Evolutionary conservation across 2,113 vertebrate genomes (phyloP), one percentile per base, ranked within the genome.

Genomic region (Prunella fulvescens): DNA sequence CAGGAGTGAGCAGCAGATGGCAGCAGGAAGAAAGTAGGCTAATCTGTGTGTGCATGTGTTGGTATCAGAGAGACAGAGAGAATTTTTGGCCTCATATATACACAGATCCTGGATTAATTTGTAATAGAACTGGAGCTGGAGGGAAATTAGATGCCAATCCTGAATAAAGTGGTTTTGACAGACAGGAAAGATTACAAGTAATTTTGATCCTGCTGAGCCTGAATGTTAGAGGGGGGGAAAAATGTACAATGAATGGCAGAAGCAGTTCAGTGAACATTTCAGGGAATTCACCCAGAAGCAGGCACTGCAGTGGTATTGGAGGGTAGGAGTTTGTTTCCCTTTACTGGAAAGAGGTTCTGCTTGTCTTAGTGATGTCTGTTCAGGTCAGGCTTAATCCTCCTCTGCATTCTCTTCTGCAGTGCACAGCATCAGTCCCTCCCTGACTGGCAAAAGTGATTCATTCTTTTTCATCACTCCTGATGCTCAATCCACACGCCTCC

Each of bases 161-260:
- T 95, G 90, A 96, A 95, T 86, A 86, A 96, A 97, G 76, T 90
- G 84, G 74, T 95, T 97, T 93, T 96, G 95, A 97, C 92, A 96
- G 91, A 86, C 92, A 97, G 85, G 80, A 89, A 95, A 95, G 94
- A 96, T 97, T 97, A 96, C 45, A 92, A 94, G 78, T 86, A 19
- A 92, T 93, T 97, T 94, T 88, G 88, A 88, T 94, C 85, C 89
- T 93, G 66, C 64, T 72, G 73, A 96, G 91, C 80, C 71, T 91
- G 92, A 96, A 93, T 95, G 57, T 25, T 64, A 90, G 26, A 90
- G 33, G 22, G 54, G 19, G 12, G 1, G 25, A 78, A 53, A 62
- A 57, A 37, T 37, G 37, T 70, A 22, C 25, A 48, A 20, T 80
- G 80, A 93, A 70, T 91, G 85, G 73, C 86, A 96, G 90, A 88